Evolutionary conservation across 2,888 invertebrate genomes (phyloP), one percentile per base, ranked within the genome.

Genomic region (Meganola albula): DNA sequence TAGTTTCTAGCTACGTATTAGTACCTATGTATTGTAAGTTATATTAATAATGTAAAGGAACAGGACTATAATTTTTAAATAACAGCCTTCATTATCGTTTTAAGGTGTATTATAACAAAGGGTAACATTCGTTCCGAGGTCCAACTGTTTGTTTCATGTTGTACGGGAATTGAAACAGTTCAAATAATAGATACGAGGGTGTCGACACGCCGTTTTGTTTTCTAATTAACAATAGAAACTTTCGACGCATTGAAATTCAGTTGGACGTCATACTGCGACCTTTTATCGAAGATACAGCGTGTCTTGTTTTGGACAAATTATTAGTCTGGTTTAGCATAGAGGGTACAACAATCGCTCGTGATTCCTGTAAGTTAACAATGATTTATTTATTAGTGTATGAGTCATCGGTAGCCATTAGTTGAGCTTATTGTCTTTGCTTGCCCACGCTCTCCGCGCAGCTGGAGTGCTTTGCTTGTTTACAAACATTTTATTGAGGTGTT

Each of bases 401-500:
- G 65, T 84, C 82, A 84, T 77, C 68, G 78, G 75, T 70, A 74
- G 73, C 73, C 57, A 74, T 77, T 75, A 76, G 72, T 53, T 51
- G 53, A 52, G 61, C 40, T 53, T 51, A 75, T 85, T 83, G 80
- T 83, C 75, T 83, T 74, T 70, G 51, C 60, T 62, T 54, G 57
- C 50, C 51, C 58, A 55, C 49, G 53, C 50, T 41, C 53, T 49
- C 57, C 58, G 63, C 85, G 27, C 84, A 74, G 84, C 71, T 78
- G 83, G 84, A 76, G 45, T 47, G 73, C 74, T 77, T 77, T 78
- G 66, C 71, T 58, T 85, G 85, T 85, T 84, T 84, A 83, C 84
- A 82, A 85, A 85, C 80, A 85, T 70, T 84, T 84, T 82, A 83
- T 83, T 73, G 76, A 83, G 74, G 75, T 82, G 75, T 76, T 80